Evolutionary conservation across 2,113 vertebrate species (phyloP).

Genomic region (Microcebus murinus): DNA sequence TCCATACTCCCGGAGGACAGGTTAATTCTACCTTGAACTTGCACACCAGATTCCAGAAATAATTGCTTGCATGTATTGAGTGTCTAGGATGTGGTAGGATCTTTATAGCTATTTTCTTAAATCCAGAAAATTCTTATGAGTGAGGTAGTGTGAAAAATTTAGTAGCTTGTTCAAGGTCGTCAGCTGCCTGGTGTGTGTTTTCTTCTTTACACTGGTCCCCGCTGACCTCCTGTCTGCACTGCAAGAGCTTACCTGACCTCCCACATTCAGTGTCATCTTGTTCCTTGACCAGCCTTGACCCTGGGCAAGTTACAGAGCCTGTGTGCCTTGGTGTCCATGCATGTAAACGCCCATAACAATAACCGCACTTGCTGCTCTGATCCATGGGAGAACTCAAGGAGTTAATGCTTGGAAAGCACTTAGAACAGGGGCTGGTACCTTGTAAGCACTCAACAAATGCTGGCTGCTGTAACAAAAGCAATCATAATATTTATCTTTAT

Average conservation of each 20-base stretch:
- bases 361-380: not conserved
- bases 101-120: not conserved
- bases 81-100: fast-evolving
- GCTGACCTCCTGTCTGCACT: not conserved
- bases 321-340: not conserved
- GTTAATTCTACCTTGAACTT: not conserved
- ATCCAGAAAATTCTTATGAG: not conserved
- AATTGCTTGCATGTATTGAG: not conserved
- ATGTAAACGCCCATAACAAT: not conserved
- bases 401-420: no score
- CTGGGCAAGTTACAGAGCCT: not conserved
- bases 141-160: not conserved
- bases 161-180: not conserved
- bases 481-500: no score
- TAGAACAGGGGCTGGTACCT: not conserved
- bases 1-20: not conserved
- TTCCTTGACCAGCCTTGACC: not conserved
- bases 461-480: not conserved
- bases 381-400: not conserved
- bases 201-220: not conserved
- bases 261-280: not conserved
- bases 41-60: not conserved
- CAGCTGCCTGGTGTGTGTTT: not conserved
- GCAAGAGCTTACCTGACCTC: not conserved
- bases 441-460: not conserved